Evolutionary conservation across 2,888 invertebrate species (phyloP), one percentile per base, ranked within the genome.

Genomic region (Drosophila nigricruria): DNA sequence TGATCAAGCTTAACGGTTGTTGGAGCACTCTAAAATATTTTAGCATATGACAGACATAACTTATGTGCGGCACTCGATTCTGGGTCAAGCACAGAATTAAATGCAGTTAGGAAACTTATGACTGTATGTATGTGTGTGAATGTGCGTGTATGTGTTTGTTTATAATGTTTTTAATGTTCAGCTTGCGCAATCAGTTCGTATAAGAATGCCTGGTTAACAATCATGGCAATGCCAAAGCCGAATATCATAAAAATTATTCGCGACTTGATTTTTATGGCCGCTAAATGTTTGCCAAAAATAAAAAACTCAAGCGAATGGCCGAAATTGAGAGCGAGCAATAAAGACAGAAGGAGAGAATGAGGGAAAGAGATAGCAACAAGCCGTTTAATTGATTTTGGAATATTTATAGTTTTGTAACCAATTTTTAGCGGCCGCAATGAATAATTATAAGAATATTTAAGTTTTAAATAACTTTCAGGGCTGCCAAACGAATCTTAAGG

Each of bases 251-350:
- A 81, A 62, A 62, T 62, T 25, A 62, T 70, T 67, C 57, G 66
- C 73, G 50, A 67, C 49, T 58, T 60, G 4, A 49, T 9, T 61
- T 82, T 82, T 47, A 79, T 82, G 71, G 68, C 58, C 79, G 47
- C 43, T 67, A 64, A 82, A 77, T 77, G 81, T 56, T 63, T 65
- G 71, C 81, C 67, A 69, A 73, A 84, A 73, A 42, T 2, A 42
- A 42, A 57, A 58, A 32, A 30, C 45, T 45, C 54, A 57, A 53
- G 34, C 32, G 50, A 67, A 56, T 57, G 54, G 36, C 52, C 50
- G 20, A 56, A 45, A 42, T 14, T 34, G 49, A 36, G 25, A 60
- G 30, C 14, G 16, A 56, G 27, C 23, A 34, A 52, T 52, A 32
- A 52, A 54, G 20, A 34, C 12, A 45, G 9, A 34, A 18, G 10